phyloP scores from a whole-genome alignment of 2,797 vertebrate genomes.

The Falco rusticolus region DNA sequence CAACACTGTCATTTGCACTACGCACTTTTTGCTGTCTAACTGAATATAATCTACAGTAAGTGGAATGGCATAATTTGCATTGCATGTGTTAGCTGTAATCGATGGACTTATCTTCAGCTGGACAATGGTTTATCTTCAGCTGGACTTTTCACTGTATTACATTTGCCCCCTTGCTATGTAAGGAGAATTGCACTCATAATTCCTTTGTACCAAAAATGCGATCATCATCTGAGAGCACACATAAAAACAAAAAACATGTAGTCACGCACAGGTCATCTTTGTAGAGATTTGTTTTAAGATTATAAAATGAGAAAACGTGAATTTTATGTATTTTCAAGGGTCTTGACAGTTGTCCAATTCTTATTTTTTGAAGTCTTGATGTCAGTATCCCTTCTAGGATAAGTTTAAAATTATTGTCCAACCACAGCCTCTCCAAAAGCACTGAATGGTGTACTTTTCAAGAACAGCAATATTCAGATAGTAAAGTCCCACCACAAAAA shows the following conservation, averaged over 20 bases:
- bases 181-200: constrained; percentile 3
- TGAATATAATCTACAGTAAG: background rate
- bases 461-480: background rate
- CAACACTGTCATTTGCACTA: constrained; percentile 53
- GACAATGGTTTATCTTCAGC: background rate
- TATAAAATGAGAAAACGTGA: background rate
- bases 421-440: background rate
- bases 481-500: background rate
- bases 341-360: background rate
- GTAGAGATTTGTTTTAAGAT: constrained; percentile 3
- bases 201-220: background rate
- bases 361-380: constrained; percentile 13
- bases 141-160: constrained; percentile 1
- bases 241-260: background rate
- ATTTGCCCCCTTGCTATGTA: background rate
- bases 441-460: background rate
- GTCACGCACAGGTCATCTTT: background rate
- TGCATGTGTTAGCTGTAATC: background rate
- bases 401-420: background rate
- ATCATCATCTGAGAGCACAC: background rate
- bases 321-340: constrained; percentile 4
- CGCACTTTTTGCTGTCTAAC: constrained; percentile 58
- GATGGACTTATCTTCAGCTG: background rate
- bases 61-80: background rate
- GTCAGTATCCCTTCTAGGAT: background rate